Percentiles rank a stretch among this genome's conserved stretches.
phyloP scores from a whole-genome alignment of 2,113 vertebrate species.

The Desmodus rotundus region DNA sequence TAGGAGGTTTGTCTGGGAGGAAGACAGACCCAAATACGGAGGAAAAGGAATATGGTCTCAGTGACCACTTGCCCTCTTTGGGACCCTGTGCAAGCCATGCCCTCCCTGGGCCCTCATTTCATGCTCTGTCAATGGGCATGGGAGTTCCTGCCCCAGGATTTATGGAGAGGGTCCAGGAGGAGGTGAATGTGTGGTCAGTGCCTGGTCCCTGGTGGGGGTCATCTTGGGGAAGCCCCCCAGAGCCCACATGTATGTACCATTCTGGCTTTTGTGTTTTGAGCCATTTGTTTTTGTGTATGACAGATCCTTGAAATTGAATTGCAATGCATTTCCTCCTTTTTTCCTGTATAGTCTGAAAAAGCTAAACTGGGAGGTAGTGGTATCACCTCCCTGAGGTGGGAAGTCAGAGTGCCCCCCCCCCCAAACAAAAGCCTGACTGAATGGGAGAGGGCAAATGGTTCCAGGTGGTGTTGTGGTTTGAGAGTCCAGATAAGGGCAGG shows the following conservation, averaged over 20 bases:
- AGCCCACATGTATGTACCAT: rapidly evolving
- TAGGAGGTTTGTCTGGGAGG: not conserved
- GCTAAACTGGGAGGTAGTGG: not conserved
- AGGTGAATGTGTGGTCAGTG: not conserved
- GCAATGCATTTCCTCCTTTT: rapidly evolving
- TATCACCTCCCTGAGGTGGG: not conserved
- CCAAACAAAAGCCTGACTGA: not conserved
- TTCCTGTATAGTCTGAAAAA: not conserved
- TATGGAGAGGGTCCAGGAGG: too few relatives aligned
- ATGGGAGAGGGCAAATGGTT: not conserved
- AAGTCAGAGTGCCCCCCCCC: not conserved
- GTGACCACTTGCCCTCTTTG: not conserved
- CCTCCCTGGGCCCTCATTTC: not conserved
- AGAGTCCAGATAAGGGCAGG: not conserved
- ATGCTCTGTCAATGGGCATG: not conserved
- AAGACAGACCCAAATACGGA: not conserved
- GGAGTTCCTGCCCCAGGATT: too few relatives aligned
- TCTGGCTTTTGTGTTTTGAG: not conserved
- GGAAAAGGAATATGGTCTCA: not conserved
- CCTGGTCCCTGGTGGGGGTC: not conserved
- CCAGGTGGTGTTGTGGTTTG: not conserved
- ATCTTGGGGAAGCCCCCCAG: not conserved
- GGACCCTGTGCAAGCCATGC: not conserved
- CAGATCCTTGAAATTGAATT: not conserved
- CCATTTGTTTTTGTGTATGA: not conserved